Evolutionary conservation across 1,140 invertebrate genomes (phyloP).

Genomic region (Papilio machaon): DNA sequence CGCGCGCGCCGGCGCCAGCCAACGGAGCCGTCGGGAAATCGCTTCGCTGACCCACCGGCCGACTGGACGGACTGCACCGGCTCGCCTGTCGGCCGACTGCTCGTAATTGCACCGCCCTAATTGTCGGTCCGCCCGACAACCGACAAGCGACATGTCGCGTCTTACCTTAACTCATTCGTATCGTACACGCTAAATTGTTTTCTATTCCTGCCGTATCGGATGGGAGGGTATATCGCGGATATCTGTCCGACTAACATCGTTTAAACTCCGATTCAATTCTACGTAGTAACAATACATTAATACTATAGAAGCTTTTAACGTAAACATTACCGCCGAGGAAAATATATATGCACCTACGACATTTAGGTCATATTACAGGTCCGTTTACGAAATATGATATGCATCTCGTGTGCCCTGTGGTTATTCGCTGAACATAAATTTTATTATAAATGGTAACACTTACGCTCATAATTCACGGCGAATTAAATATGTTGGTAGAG

Average conservation of each 20-base stretch:
- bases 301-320: constrained; percentile 29
- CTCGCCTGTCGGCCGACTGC: constrained; percentile 49
- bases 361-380: constrained; percentile 49
- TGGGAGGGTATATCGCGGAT: constrained; percentile 57
- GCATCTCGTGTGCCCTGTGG: constrained; percentile 46
- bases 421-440: constrained; percentile 46
- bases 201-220: constrained; percentile 62
- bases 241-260: constrained; percentile 60
- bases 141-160: constrained; percentile 42
- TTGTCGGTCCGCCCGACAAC: constrained; percentile 55
- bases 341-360: constrained; percentile 43
- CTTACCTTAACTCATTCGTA: constrained; percentile 64
- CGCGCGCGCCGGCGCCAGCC: constrained; percentile 68
- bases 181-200: constrained; percentile 66
- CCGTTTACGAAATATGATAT: constrained; percentile 46
- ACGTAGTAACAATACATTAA: constrained; percentile 35
- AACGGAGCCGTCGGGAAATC: constrained; percentile 71
- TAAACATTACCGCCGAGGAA: constrained; percentile 36
- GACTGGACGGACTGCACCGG: constrained; percentile 47
- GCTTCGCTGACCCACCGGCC: constrained; percentile 72
- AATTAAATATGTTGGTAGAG: constrained; percentile 44
- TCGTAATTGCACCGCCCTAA: constrained; percentile 76
- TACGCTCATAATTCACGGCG: constrained; percentile 43
- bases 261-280: constrained; percentile 36
- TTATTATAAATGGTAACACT: constrained; percentile 46